A percentile compares a stretch with the other conserved stretches of the same genome.
Conservation (phyloP, 1,140 invertebrate species). For the Steinernema khuongi region DNA sequence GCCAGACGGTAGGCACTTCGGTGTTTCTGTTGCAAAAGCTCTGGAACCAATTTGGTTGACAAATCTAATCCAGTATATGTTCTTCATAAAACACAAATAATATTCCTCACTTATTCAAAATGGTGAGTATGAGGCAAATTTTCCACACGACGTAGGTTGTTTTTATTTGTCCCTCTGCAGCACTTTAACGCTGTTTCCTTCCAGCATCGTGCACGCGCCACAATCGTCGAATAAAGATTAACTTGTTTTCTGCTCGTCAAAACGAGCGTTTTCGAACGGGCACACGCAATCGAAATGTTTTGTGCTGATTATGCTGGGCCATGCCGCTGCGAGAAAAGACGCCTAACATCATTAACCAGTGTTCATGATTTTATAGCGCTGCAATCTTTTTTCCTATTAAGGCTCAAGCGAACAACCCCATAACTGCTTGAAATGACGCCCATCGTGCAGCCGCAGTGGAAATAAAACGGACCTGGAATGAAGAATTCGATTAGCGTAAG, state of each 20-base stretch:
- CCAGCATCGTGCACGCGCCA: too few species aligned
- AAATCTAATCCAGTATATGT: background rate
- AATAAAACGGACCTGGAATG: conserved; percentile 41
- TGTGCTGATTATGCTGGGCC: background rate
- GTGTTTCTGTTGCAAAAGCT: conserved; percentile 45
- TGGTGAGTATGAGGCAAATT: background rate
- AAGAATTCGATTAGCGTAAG: conserved; percentile 50
- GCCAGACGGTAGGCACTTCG: conserved; percentile 44
- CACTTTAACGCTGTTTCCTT: background rate
- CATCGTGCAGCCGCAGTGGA: background rate
- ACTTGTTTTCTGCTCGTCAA: conserved; percentile 1
- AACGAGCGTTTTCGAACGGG: background rate
- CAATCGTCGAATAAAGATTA: too few species aligned
- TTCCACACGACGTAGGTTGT: background rate
- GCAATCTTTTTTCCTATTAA: too few species aligned
- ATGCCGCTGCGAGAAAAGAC: background rate
- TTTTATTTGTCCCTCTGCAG: background rate
- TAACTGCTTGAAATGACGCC: background rate
- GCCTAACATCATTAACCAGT: conserved; percentile 2
- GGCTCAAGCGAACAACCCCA: background rate
- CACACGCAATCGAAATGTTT: background rate
- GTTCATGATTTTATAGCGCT: too few species aligned
- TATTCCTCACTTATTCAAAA: background rate
- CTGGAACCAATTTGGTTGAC: conserved; percentile 27
- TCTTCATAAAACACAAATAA: background rate